Evolutionary conservation across 2,797 vertebrate genomes (phyloP), one percentile per base, ranked within the genome.

Genomic region (Catostomus latipinnis): DNA sequence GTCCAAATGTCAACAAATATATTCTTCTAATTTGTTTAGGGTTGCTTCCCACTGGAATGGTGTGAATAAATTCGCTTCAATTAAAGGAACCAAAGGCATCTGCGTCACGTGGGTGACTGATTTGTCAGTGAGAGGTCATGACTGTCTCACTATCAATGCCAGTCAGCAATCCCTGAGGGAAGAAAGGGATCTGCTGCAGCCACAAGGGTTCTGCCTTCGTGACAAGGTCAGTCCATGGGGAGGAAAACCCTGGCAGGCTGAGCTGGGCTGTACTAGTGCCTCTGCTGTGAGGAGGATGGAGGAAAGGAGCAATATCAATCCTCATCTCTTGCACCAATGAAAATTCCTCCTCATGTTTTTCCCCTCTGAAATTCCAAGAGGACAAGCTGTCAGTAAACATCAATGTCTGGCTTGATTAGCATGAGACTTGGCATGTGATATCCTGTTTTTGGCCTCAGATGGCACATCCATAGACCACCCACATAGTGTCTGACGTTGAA

Each of bases 81-180:
- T 72, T 58, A 57, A 80, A 58, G 43, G 13, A 67, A 52, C 67
- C 70, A 58, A 9, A 80, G 13, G 61, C 46, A 34, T 74, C 10
- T 34, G 16, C 18, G 22, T 63, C 65, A 73, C 79, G n/a, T 56
- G 76, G 68, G 48, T 66, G 77, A 60, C 78, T 72, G 73, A 88
- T 88, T 90, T 93, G 91, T 91, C 91, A 90, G 85, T 1, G 75
- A 83, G 89, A 90, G 91, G 91, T 90, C 88, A 88, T 78, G 89
- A 91, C 90, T 89, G 84, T 86, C 85, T 86, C 84, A 85, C 87
- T 88, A 87, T 90, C 89, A 86, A 85, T 82, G 92, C 88, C 91
- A 93, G 88, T 92, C 92, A 91, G 77, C 48, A 7, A 78, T 45
- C 88, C 89, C 83, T 16, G 82, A 48, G 71, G 89, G 86, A 75